A percentile compares a stretch with the other conserved stretches of the same genome.
Evolutionary conservation across 2,113 vertebrate species (phyloP).

Genomic region (Stigmatopora nigra): DNA sequence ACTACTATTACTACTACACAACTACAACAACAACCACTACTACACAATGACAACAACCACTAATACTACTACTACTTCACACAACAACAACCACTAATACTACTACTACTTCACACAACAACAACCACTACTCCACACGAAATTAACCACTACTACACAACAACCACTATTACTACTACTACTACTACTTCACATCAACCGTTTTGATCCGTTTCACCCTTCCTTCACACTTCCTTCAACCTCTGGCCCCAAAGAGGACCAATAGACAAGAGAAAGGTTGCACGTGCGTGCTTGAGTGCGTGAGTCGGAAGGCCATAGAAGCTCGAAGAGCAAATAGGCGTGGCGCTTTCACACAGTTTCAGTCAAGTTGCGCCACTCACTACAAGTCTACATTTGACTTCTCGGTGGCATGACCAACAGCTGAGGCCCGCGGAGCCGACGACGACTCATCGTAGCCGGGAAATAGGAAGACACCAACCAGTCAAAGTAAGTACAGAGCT

Average conservation of each 20-base stretch:
- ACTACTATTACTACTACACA: too few species aligned
- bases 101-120: too few species aligned
- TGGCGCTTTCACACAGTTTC: not conserved
- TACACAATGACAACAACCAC: too few species aligned
- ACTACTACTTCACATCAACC: too few species aligned
- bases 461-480: not conserved
- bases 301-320: not conserved
- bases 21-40: too few species aligned
- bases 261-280: not conserved
- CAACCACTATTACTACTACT: too few species aligned
- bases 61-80: too few species aligned
- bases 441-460: not conserved
- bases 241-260: not conserved
- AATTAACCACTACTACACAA: too few species aligned
- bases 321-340: not conserved
- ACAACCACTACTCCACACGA: too few species aligned
- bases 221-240: not conserved
- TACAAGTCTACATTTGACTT: not conserved
- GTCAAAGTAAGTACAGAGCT: not conserved
- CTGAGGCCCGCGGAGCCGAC: not conserved
- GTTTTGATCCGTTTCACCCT: too few species aligned
- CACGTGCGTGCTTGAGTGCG: not conserved
- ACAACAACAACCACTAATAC: too few species aligned
- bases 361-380: not conserved
- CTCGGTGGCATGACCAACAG: not conserved